phyloP scores from a whole-genome alignment of 2,113 vertebrate genomes.

The Tetrax tetrax region DNA sequence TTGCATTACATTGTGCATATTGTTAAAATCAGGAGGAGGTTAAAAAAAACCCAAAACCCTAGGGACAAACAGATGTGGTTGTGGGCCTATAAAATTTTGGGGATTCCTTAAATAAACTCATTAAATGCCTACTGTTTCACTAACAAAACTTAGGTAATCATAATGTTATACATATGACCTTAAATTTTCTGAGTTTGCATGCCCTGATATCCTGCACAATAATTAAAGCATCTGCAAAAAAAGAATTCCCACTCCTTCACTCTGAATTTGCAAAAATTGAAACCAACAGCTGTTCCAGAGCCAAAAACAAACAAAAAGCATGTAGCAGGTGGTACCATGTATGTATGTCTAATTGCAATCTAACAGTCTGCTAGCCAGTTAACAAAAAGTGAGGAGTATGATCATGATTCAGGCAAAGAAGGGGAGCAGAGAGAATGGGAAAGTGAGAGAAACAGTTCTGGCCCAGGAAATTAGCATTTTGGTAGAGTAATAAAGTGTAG shows the following conservation, averaged over 20 bases:
- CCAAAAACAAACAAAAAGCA: neutral
- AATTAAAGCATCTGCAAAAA: neutral
- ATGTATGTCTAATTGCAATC: neutral
- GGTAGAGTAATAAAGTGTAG: neutral
- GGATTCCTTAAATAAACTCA: neutral
- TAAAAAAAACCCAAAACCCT: neutral
- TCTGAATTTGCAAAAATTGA: neutral
- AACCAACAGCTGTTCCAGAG: conserved; percentile 35
- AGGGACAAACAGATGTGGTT: neutral
- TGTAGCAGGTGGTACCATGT: conserved; percentile 37
- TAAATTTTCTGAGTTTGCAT: neutral
- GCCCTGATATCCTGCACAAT: neutral
- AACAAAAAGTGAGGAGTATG: neutral
- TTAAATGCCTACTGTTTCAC: neutral
- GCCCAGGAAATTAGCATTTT: neutral
- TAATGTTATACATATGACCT: too few species aligned
- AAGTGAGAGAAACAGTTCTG: neutral
- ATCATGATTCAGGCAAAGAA: neutral
- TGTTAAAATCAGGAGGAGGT: neutral
- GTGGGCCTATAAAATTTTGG: neutral
- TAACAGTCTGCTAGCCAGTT: neutral
- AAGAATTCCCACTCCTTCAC: neutral
- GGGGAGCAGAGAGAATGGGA: neutral
- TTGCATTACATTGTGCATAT: neutral
- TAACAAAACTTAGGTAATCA: neutral